Evolutionary conservation across 2,113 vertebrate genomes (phyloP).

Genomic region (Stegostoma tigrinum): DNA sequence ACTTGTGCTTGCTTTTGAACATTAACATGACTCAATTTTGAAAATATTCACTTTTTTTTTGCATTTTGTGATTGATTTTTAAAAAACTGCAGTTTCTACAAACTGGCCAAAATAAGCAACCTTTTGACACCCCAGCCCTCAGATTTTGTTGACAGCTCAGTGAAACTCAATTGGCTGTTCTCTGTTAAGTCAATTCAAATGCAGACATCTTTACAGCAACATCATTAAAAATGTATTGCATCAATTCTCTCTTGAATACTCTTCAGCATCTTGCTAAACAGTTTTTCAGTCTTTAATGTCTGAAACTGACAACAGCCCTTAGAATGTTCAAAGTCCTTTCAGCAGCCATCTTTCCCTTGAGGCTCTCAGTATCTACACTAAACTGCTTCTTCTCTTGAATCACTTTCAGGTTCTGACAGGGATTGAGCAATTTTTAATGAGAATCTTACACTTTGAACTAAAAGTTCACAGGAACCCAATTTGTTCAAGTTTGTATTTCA

Average conservation of each 20-base stretch:
- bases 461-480: constrained; percentile 14
- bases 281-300: constrained; percentile 34
- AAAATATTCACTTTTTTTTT: background rate
- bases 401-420: constrained; percentile 11
- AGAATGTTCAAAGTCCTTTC: background rate
- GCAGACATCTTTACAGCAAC: constrained; percentile 12
- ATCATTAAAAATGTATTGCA: constrained; percentile 33
- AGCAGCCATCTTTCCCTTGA: background rate
- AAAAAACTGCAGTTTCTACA: background rate
- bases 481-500: constrained; percentile 26
- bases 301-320: constrained; percentile 30
- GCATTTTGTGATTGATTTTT: background rate
- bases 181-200: constrained; percentile 9
- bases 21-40: background rate
- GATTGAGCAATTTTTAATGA: constrained; percentile 19
- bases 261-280: constrained; percentile 19
- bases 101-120: background rate
- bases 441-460: constrained; percentile 11
- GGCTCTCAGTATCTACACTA: background rate
- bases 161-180: constrained; percentile 8
- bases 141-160: background rate
- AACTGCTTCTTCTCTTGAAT: background rate
- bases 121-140: background rate
- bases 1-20: background rate
- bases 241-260: constrained; percentile 21